phyloP scores from a whole-genome alignment of 1,140 invertebrate species.

The Microplitis mediator region DNA sequence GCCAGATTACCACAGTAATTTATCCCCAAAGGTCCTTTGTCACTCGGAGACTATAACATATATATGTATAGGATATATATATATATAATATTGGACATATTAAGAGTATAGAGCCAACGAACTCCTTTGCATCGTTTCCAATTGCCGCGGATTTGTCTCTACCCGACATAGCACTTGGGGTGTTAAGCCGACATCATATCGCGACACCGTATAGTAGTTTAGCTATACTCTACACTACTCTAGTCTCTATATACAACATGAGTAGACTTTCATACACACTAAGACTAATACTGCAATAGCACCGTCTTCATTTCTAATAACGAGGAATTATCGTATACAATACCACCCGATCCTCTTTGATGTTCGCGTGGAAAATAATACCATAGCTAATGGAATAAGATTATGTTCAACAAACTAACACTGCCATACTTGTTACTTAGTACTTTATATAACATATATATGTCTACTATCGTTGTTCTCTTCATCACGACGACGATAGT shows the following conservation, averaged over 20 bases:
- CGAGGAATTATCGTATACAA: conserved; percentile 64
- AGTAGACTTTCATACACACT: too few species aligned
- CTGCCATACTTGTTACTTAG: too few species aligned
- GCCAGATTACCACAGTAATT: conserved; percentile 49
- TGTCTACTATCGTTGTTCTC: too few species aligned
- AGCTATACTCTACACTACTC: neutral
- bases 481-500: too few species aligned
- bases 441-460: too few species aligned
- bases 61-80: too few species aligned
- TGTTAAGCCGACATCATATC: conserved; percentile 57
- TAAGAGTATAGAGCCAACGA: conserved; percentile 20
- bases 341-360: conserved; percentile 60
- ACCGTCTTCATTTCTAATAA: conserved; percentile 50
- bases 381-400: conserved; percentile 56
- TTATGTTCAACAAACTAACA: conserved; percentile 44
- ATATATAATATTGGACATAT: neutral
- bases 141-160: conserved; percentile 61
- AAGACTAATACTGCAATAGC: neutral
- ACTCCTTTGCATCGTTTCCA: conserved; percentile 59
- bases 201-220: neutral
- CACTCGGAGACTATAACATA: conserved; percentile 16
- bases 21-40: conserved; percentile 41
- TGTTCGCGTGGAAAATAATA: conserved; percentile 60
- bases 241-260: too few species aligned
- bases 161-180: conserved; percentile 51